Evolutionary conservation across 2,888 invertebrate genomes (phyloP).

Genomic region (Dicranocentrus wangi): DNA sequence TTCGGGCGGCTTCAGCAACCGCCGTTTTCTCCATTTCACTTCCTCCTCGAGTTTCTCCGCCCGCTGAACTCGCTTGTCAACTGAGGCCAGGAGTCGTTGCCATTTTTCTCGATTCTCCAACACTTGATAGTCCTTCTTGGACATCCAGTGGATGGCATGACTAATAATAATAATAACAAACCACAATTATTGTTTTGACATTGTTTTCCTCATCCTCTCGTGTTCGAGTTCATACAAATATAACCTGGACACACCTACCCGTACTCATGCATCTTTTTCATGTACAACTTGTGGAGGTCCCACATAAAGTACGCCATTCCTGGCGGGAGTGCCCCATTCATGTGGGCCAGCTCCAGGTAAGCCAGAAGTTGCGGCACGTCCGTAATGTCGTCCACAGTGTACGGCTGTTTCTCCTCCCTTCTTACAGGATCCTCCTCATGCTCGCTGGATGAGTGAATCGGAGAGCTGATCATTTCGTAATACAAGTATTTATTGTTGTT

Average conservation of each 20-base stretch:
- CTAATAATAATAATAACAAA: background rate
- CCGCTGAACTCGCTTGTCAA: slow-evolving; percentile 10
- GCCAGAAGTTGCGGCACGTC: slow-evolving; percentile 37
- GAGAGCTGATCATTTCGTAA: slow-evolving; percentile 50
- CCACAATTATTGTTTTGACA: too few relatives aligned
- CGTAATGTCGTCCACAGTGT: slow-evolving; percentile 27
- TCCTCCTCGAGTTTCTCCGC: background rate
- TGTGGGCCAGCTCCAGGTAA: slow-evolving; percentile 32
- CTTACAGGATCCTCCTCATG: background rate
- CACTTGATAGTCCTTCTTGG: slow-evolving; percentile 35
- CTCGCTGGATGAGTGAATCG: too few relatives aligned
- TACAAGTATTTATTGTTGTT: slow-evolving; percentile 38
- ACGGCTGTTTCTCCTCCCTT: slow-evolving; percentile 16
- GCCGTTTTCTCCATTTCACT: slow-evolving; percentile 17
- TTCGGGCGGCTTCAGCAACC: slow-evolving; percentile 19
- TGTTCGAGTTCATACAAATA: too few relatives aligned
- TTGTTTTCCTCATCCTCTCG: too few relatives aligned
- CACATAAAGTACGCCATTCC: slow-evolving; percentile 35
- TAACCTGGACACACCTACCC: too few relatives aligned
- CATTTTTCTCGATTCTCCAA: slow-evolving; percentile 47
- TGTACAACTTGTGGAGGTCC: slow-evolving; percentile 43
- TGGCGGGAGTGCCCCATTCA: slow-evolving; percentile 4
- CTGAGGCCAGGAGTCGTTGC: slow-evolving; percentile 10
- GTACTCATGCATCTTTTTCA: slow-evolving; percentile 35
- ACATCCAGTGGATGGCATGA: slow-evolving; percentile 34